Base-by-base conservation (phyloP, 2,888 invertebrate species). In the Drosophila paramelanica region DNA sequence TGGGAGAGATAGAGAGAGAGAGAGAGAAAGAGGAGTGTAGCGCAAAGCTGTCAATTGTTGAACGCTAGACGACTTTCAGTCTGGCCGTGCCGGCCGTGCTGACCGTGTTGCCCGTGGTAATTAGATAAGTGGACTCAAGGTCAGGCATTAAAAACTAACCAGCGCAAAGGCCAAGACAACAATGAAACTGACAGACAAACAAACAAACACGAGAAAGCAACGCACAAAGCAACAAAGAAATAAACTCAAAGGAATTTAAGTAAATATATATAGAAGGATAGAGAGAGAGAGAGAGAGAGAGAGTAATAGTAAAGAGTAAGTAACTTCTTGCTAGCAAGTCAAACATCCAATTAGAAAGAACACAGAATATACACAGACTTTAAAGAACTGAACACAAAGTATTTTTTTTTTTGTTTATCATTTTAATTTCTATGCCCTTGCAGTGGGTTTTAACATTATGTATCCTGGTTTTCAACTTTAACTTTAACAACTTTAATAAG, bases 281-380 rank as follows among this genome's bases (percentile, higher is more conserved):
- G 5, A 36, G 51, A 38, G n/a, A 50, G 13, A 14, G 11, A 39
- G 20, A 47, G 13, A 56, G 11, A 45, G 14, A 25, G 5, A 5
- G 17, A 27, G 46, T 38, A 20, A 36, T 25, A 45, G 27, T 27
- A 27, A 27, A 46, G 49, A 67, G 73, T 77, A 68, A 60, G 61
- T 62, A 81, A 81, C 66, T 77, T 81, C 68, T 81, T 77, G 79
- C 86, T 84, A 74, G 83, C 88, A 85, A 88, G 88, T 79, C 88
- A 85, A 85, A 85, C 88, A 88, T 88, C 88, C 83, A 88, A 88
- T 87, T 79, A 77, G 66, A 83, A 86, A 64, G 59, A 86, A 86
- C 67, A 83, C 77, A 77, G 77, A 79, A 77, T 74, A 66, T 86
- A 84, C 79, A 83, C 56, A 75, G 84, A 80, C 38, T 79, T 73